phyloP scores from a whole-genome alignment of 2,888 invertebrate genomes.

The Leptogaster cylindrica region DNA sequence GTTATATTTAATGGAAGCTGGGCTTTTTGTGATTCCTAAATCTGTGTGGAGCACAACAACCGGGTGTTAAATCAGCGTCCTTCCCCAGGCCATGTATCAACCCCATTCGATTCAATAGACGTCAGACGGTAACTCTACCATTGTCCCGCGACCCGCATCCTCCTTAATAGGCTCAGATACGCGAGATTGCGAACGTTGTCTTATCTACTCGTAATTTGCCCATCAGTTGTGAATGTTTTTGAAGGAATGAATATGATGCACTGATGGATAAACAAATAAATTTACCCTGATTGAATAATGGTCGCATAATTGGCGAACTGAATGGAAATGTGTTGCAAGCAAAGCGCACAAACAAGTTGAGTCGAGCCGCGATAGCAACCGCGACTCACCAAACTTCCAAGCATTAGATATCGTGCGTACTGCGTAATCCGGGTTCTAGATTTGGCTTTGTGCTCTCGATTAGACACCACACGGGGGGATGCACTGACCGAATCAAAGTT shows the following conservation, averaged over 20 bases:
- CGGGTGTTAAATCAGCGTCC: too few species aligned
- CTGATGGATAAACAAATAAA: slow-evolving; percentile 61
- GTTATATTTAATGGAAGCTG: too few species aligned
- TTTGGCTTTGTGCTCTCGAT: slow-evolving; percentile 24
- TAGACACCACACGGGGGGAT: not conserved
- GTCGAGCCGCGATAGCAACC: slow-evolving; percentile 4
- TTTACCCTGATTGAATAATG: slow-evolving; percentile 63
- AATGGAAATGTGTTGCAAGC: slow-evolving; percentile 63
- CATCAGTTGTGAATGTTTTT: slow-evolving; percentile 8
- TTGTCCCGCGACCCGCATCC: too few species aligned
- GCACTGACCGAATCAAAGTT: slow-evolving; percentile 7
- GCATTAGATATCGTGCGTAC: slow-evolving; percentile 33
- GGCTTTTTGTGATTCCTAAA: too few species aligned
- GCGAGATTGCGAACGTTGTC: too few species aligned
- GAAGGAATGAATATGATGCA: slow-evolving; percentile 33
- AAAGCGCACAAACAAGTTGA: slow-evolving; percentile 56
- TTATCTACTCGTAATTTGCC: slow-evolving; percentile 14
- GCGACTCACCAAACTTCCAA: slow-evolving; percentile 2
- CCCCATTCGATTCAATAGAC: too few species aligned
- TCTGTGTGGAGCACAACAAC: too few species aligned
- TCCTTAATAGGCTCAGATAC: too few species aligned
- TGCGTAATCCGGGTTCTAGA: not conserved
- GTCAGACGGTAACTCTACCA: too few species aligned
- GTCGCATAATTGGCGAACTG: slow-evolving; percentile 62
- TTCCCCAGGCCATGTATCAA: too few species aligned